Base-by-base conservation (phyloP, 1,140 invertebrate species). In the Colletes gigas region DNA sequence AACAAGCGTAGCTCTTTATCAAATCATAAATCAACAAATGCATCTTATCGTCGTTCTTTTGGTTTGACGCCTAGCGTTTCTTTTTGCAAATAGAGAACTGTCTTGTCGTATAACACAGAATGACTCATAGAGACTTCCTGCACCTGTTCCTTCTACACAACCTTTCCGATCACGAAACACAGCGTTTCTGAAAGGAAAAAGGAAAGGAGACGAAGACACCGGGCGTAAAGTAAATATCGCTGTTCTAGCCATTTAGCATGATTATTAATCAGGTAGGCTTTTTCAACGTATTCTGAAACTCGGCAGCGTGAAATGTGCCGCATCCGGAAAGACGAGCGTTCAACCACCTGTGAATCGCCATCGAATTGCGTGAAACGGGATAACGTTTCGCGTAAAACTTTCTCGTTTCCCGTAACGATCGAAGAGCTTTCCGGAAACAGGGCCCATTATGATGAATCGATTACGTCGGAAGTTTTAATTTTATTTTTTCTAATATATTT, bases 261-360 rank as follows among this genome's bases (percentile, higher is more conserved):
- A 83, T 90, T 89, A 90, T 90, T 89, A 89, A 90, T 90, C 87
- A 86, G 67, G 63, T 52, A 59, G 69, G 44, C 67, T 71, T 86
- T 78, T 78, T 72, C 71, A 75, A 81, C 73, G 86, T 81, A 77
- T 87, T 85, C 81, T 63, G 66, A 85, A 83, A 88, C 71, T 65
- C 72, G 71, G 12, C 15, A 67, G 76, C 88, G 81, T 88, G 88
- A 88, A 88, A 83, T 83, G 75, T 78, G 78, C 71, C 81, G 69
- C 69, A 84, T 88, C 86, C 88, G 84, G 83, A 82, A 85, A 74
- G 68, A 60, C 78, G 73, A 70, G 55, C 57, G 66, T 72, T 39
- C 19, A 39, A 21, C 17, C 30, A 75, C 75, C 39, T 41, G 44
- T 47, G 39, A 62, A 39, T 41, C 44, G n/a, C 10, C 17, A 19